Base-by-base conservation (phyloP, 2,113 vertebrate species). In the Struthidea cinerea region DNA sequence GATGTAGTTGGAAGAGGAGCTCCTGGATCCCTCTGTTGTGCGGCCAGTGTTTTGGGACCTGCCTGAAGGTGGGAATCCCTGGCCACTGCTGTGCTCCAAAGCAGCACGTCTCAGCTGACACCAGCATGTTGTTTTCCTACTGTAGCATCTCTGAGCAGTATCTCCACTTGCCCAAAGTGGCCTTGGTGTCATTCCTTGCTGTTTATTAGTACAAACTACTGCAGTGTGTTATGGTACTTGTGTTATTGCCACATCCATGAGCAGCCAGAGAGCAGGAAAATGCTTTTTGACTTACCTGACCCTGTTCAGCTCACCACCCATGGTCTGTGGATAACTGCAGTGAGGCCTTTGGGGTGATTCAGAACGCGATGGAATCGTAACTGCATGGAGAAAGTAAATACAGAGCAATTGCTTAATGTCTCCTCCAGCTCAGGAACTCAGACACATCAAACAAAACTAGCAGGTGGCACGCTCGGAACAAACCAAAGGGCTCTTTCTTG, bases 391-490 rank as follows among this genome's bases (percentile, higher is more conserved):
- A 57, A 60, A 46, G 84, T 83, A 79, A 87, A 92, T 46, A 71
- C 1, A 6, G 64, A 80, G 55, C 82, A 71, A 64, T 75, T 91
- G 87, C 74, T 93, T 68, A 44, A 49, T 69, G 74, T 93, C 81
- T 91, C 30, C 44, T 78, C 68, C 81, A 32, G 82, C 65, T 87
- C 41, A 57, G 88, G 41, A 90, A 20, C 78, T 84, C 5, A 0
- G 65, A 65, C 84, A 67, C 47, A 64, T 87, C 56, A 84, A 67
- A 91, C 70, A 84, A 32, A 87, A 59, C 65, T 90, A 69, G 67
- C 90, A 87, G 90, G 92, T 87, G 67, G 67, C 75, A 59, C 0
- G 1, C 69, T 87, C 65, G 30, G 57, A 80, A 26, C 61, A 73
- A 82, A 76, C 35, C 30, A 65, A 76, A 90, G 57, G 41, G 52